Percentiles rank a stretch among this genome's conserved stretches.
Evolutionary conservation across 2,888 invertebrate genomes (phyloP).

Genomic region (Tineola bisselliella): DNA sequence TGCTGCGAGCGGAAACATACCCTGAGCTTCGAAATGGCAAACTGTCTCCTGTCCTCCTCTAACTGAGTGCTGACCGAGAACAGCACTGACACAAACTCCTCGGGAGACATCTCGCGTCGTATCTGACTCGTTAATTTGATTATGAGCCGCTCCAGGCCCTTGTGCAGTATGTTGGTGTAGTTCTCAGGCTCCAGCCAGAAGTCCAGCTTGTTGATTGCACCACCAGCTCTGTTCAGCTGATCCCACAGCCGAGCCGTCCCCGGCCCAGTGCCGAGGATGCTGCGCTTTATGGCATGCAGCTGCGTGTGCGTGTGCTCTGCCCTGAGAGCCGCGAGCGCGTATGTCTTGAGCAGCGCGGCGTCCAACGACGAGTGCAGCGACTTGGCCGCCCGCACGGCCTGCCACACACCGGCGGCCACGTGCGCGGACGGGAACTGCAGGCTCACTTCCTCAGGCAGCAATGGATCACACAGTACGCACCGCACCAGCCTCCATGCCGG

Average conservation of each 20-base stretch:
- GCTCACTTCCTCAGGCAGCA: constrained; percentile 25
- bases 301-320: constrained; percentile 47
- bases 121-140: constrained; percentile 41
- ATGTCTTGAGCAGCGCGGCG: constrained; percentile 37
- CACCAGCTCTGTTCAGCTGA: constrained; percentile 35
- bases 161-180: constrained; percentile 60
- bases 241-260: constrained; percentile 51
- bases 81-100: constrained; percentile 57
- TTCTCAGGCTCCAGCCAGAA: constrained; percentile 55
- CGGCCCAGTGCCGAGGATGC: constrained; percentile 47
- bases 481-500: constrained; percentile 62
- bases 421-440: constrained; percentile 50
- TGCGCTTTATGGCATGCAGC: constrained; percentile 48
- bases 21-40: constrained; percentile 49
- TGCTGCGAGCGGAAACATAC: too few species aligned
- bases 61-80: constrained; percentile 55
- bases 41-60: constrained; percentile 50
- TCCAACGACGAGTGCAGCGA: constrained; percentile 14
- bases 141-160: constrained; percentile 54
- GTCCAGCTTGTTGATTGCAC: constrained; percentile 44
- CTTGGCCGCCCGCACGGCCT: constrained; percentile 32
- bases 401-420: constrained; percentile 59
- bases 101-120: constrained; percentile 45
- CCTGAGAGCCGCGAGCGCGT: constrained; percentile 46
- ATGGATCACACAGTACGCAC: constrained; percentile 56